Percentiles rank a stretch among this genome's conserved stretches.
phyloP scores from a whole-genome alignment of 2,797 vertebrate species.

The Poecile montanus region DNA sequence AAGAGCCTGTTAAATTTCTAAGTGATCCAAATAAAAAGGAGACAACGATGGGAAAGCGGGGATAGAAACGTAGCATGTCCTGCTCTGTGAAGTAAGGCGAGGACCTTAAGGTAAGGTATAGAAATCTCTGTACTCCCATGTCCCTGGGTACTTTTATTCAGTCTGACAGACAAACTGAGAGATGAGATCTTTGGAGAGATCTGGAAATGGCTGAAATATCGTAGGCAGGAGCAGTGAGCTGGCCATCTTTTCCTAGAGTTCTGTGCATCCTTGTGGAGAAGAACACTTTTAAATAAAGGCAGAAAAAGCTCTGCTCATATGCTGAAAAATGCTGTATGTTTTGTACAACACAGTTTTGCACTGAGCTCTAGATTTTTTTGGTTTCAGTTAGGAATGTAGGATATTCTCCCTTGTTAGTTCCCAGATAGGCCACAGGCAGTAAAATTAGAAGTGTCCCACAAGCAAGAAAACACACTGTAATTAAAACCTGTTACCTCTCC shows the following conservation, averaged over 20 bases:
- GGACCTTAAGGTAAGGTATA: not conserved
- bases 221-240: not conserved
- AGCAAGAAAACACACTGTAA: conserved; percentile 30
- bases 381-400: conserved; percentile 51
- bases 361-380: conserved; percentile 9
- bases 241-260: not conserved
- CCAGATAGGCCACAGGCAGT: conserved; percentile 30
- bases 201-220: not conserved
- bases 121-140: not conserved
- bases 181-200: not conserved
- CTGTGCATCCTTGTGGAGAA: not conserved
- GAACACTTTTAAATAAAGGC: not conserved
- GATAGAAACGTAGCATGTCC: not conserved
- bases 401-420: conserved; percentile 42
- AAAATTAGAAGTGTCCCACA: conserved; percentile 45
- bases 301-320: not conserved
- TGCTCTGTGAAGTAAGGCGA: not conserved
- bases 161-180: not conserved
- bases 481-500: conserved; percentile 18
- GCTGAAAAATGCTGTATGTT: not conserved
- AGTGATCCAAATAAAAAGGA: not conserved
- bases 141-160: not conserved
- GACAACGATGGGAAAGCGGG: not conserved
- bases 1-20: not conserved
- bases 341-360: not conserved